phyloP scores from a whole-genome alignment of 2,888 invertebrate species.

The Stenotaenia linearis region DNA sequence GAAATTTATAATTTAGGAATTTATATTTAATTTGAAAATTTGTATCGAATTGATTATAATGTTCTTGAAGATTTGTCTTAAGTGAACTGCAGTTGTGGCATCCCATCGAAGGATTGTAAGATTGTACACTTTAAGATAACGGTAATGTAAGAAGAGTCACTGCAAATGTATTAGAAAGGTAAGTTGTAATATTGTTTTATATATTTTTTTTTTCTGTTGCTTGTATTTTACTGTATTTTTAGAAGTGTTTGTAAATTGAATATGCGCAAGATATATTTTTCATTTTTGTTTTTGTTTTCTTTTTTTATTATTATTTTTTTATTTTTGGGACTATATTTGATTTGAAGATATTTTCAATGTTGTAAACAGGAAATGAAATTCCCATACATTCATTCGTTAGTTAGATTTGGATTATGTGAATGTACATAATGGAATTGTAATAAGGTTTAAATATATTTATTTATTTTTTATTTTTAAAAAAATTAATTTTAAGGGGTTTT shows the following conservation, averaged over 20 bases:
- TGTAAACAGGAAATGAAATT: neutral
- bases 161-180: conserved; percentile 18
- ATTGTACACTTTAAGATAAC: conserved; percentile 21
- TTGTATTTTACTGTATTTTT: conserved; percentile 20
- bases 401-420: neutral
- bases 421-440: neutral
- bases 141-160: conserved; percentile 21
- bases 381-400: neutral
- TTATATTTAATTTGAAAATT: neutral
- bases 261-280: neutral
- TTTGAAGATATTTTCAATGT: neutral
- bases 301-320: neutral
- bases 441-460: neutral
- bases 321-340: neutral
- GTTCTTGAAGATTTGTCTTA: conserved; percentile 21
- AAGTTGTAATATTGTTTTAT: conserved; percentile 10
- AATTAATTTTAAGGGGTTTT: neutral
- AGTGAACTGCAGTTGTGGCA: conserved; percentile 14
- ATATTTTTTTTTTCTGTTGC: neutral
- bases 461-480: neutral
- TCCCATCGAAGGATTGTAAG: neutral
- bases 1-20: neutral
- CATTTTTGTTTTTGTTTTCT: neutral
- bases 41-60: neutral
- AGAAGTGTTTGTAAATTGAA: conserved; percentile 13